These are phyloP conservation scores for Paracyprichromis sp. DNA, from an alignment of 2,113 vertebrate genomes.

Conservation along the genomic window DNA sequence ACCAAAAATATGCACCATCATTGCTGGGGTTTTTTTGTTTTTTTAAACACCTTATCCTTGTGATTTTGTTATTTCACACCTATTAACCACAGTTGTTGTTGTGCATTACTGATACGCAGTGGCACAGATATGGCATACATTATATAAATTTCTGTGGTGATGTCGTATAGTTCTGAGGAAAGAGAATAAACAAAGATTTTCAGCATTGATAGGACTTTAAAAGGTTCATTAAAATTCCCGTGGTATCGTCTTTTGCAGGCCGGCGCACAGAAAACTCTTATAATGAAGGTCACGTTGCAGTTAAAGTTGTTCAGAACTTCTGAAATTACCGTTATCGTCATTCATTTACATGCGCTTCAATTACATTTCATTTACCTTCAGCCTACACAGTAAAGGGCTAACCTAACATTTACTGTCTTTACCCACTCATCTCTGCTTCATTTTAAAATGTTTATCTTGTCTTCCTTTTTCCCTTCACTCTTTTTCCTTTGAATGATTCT, in stretches of 20 bases:
- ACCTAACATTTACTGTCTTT: neutral
- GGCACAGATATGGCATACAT: neutral
- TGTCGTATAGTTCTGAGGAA: neutral
- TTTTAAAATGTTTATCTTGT: neutral
- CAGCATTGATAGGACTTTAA: neutral
- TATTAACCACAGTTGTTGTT: neutral
- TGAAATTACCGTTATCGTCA: neutral
- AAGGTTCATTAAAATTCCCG: neutral
- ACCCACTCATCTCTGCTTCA: neutral
- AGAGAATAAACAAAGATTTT: neutral
- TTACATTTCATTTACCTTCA: neutral
- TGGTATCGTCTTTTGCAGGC: neutral
- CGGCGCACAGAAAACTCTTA: neutral
- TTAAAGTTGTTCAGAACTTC: neutral
- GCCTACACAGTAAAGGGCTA: neutral
- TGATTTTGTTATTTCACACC: neutral
- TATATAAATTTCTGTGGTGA: neutral
- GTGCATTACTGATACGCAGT: neutral
- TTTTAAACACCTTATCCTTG: neutral
- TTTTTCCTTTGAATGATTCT: neutral
- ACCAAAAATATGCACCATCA: neutral
- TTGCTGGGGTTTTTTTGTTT: neutral
- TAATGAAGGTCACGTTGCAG: neutral
- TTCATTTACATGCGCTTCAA: neutral
- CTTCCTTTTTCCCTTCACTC: neutral